Evolutionary conservation across 2,888 invertebrate species (phyloP), one percentile per base, ranked within the genome.

Genomic region (Eulithis prunata): DNA sequence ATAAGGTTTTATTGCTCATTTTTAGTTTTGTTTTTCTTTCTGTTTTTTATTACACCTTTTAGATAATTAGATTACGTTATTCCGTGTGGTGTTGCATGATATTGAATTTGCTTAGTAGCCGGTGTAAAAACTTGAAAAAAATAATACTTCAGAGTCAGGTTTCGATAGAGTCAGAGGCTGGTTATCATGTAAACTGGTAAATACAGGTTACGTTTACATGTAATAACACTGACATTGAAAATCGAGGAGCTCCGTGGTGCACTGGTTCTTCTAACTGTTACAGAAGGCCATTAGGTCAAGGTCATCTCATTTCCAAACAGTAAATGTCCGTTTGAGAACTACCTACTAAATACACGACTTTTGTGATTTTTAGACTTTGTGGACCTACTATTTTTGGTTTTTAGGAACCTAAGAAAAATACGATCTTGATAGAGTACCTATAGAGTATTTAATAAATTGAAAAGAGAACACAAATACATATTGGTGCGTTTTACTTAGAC

Each of bases 241-340:
- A 45, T 21, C 12, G 14, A 62, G n/a, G 55, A 43, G 49, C 41
- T 55, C 38, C 38, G n/a, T 28, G 21, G 38, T 62, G 32, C 51
- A 36, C 14, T 57, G 45, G 45, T 57, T 62, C 36, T 47, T 11
- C 45, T 53, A 63, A 45, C 63, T 52, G 45, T 36, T 45, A 10
- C 8, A 28, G 46, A 14, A 49, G 54, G 55, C 41, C 55, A 64
- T 21, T 47, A 45, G 66, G 62, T 66, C 62, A 66, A 66, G 66
- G 62, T 66, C 62, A 62, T 38, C 54, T 38, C 12, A 58, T 11
- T 43, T 64, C 21, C 38, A 1, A 45, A 57, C 52, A 45, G 28
- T 43, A 43, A 43, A 12, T 4, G 4, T 3, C 4, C 4, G 11
- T 21, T 21, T 14, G 21, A 14, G 49, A 21, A 13, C 14, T 3